These are phyloP conservation scores for Phocides pigmalion DNA, from an alignment of 1,140 invertebrate genomes.

Conservation along the genomic window DNA sequence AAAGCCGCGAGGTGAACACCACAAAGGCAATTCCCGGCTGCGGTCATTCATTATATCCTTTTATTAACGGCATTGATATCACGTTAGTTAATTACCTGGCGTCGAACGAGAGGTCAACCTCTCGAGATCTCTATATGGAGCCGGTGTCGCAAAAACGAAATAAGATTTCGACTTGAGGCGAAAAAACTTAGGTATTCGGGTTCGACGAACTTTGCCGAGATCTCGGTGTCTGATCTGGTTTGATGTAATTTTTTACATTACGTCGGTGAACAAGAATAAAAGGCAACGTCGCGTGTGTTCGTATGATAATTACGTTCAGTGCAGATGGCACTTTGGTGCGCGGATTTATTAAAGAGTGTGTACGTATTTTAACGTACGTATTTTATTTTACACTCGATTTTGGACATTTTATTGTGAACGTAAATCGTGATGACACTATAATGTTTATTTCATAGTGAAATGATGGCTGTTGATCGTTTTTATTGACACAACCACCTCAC, in stretches of 20 bases:
- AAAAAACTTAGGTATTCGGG: constrained; percentile 9
- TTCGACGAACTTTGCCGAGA: constrained; percentile 21
- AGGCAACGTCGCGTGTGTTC: constrained; percentile 4
- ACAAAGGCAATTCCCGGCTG: not conserved
- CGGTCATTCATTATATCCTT: not conserved
- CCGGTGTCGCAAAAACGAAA: constrained; percentile 13
- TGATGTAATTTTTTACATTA: constrained; percentile 13
- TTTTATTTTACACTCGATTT: not conserved
- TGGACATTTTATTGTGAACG: not conserved
- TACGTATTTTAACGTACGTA: constrained; percentile 1
- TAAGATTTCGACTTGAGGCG: constrained; percentile 21
- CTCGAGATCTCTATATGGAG: not conserved
- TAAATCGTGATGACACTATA: not conserved
- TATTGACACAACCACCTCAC: constrained; percentile 5
- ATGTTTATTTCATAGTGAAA: not conserved
- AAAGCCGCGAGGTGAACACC: not conserved
- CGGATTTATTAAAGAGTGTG: not conserved
- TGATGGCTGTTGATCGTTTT: constrained; percentile 6
- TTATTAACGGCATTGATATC: not conserved
- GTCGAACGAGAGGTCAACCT: constrained; percentile 4
- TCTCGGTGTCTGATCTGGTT: constrained; percentile 27
- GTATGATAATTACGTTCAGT: constrained; percentile 14
- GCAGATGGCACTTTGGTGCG: constrained; percentile 3
- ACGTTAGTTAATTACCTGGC: not conserved
- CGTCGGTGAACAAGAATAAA: not conserved